These are phyloP conservation scores for Serinus canaria DNA, from an alignment of 2,113 vertebrate genomes.

Conservation along the genomic window DNA sequence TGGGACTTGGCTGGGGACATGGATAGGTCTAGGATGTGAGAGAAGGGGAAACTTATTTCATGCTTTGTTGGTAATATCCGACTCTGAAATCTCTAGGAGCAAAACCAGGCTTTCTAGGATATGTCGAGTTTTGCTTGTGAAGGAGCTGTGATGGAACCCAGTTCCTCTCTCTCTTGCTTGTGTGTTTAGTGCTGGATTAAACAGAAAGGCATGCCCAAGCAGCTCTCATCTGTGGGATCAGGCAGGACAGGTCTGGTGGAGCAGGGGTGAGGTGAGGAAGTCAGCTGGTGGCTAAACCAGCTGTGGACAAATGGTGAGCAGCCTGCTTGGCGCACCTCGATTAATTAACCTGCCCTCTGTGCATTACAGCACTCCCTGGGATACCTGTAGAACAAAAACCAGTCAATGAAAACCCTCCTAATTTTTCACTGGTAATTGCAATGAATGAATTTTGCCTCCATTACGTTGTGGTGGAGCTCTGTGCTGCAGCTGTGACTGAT, in stretches of 20 bases:
- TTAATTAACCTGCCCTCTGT: neutral
- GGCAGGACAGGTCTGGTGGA: neutral
- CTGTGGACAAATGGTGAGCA: neutral
- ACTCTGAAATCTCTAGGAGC: neutral
- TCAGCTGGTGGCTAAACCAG: neutral
- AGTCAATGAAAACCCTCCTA: neutral
- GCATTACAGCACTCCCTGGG: neutral
- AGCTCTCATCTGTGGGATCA: neutral
- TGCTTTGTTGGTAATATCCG: neutral
- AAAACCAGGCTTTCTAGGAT: neutral
- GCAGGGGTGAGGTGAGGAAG: neutral
- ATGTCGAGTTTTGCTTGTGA: neutral
- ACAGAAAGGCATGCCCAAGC: neutral
- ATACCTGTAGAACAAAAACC: conserved; percentile 27
- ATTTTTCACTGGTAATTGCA: conserved; percentile 50
- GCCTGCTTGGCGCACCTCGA: neutral
- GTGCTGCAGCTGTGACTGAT: conserved; percentile 43
- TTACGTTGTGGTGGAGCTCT: conserved; percentile 12
- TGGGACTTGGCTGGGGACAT: neutral
- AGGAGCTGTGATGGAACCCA: neutral
- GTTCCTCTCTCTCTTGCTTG: neutral
- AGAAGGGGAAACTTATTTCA: neutral
- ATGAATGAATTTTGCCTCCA: conserved; percentile 14
- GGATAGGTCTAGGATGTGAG: neutral
- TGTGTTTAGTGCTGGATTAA: neutral